phyloP scores from a whole-genome alignment of 2,888 invertebrate genomes.

The Rhagonycha fulva region DNA sequence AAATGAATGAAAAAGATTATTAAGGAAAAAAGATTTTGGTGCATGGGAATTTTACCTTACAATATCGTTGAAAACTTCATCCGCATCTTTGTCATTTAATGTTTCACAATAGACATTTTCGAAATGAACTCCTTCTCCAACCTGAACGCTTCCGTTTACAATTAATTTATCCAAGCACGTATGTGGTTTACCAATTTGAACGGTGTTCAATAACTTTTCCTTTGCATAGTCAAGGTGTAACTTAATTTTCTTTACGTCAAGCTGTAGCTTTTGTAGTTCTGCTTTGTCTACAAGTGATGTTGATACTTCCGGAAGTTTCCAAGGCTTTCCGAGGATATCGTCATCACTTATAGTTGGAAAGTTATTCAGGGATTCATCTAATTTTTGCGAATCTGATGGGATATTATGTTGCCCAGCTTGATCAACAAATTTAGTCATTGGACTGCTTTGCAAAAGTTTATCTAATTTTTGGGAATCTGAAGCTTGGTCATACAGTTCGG shows the following conservation, averaged over 20 bases:
- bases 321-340: not conserved
- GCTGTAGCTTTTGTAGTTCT: not conserved
- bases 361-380: not conserved
- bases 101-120: slow-evolving; percentile 40
- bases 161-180: slow-evolving; percentile 37
- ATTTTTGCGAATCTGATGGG: not conserved
- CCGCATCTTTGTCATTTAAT: slow-evolving; percentile 46
- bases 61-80: slow-evolving; percentile 44
- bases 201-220: slow-evolving; percentile 26
- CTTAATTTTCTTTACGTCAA: not conserved
- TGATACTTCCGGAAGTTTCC: not conserved
- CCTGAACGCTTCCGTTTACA: slow-evolving; percentile 47
- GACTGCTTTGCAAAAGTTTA: not conserved
- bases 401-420: not conserved
- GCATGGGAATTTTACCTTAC: slow-evolving; percentile 26
- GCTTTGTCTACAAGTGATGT: not conserved
- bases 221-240: slow-evolving; percentile 29
- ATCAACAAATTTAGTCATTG: not conserved
- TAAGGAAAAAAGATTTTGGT: too few species aligned
- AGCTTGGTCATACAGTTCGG: not conserved
- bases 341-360: not conserved
- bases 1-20: not conserved
- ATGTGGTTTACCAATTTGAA: slow-evolving; percentile 3
- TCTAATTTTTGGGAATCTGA: not conserved
- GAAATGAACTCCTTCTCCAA: slow-evolving; percentile 43